Evolutionary conservation across 2,113 vertebrate species (phyloP).

Genomic region (Rattus norvegicus): GRCr8 NC_086019.1:54667001-54667500

Average conservation of each 20-base stretch:
- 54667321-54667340: background rate
- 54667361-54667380: no score
- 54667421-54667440: background rate
- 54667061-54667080: background rate
- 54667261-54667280: background rate
- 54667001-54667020: background rate
- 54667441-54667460: accelerated
- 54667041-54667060: background rate
- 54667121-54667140: background rate
- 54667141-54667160: background rate
- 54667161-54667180: background rate
- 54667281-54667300: background rate
- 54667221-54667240: background rate
- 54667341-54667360: background rate
- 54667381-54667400: background rate
- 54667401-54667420: background rate
- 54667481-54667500: no score
- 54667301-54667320: background rate
- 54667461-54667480: accelerated
- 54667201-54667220: no score
- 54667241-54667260: background rate
- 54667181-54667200: background rate
- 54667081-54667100: background rate
- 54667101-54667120: background rate
- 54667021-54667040: background rate